These are phyloP conservation scores for Rhabdomys pumilio DNA, from an alignment of 2,797 vertebrate species.

Conservation along the genomic window DNA sequence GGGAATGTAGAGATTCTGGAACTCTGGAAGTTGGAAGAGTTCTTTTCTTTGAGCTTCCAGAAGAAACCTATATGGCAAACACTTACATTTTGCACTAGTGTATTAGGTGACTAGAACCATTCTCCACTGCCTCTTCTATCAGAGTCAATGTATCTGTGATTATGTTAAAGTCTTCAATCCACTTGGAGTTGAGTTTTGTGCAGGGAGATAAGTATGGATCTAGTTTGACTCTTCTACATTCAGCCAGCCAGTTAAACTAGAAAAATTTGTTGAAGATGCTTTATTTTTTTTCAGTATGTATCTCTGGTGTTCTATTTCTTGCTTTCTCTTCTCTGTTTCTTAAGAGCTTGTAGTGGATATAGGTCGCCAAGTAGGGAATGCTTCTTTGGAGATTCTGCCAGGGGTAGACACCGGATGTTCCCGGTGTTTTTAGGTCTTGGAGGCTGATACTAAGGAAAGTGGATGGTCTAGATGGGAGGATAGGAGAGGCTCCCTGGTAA, in stretches of 20 bases:
- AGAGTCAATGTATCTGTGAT: background rate
- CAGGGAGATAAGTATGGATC: background rate
- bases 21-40: background rate
- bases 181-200: background rate
- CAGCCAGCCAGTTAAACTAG: background rate
- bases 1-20: background rate
- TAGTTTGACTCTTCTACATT: background rate
- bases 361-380: background rate
- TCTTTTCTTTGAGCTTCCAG: background rate
- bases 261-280: too few species aligned
- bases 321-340: background rate
- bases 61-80: background rate
- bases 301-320: background rate
- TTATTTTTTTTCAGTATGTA: background rate
- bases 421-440: too few species aligned
- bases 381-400: background rate
- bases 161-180: background rate
- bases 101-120: too few species aligned
- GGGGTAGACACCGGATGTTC: rapidly evolving
- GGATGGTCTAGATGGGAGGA: background rate
- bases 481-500: background rate
- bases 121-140: background rate
- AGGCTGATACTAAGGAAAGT: background rate
- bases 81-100: background rate
- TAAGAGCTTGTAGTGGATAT: background rate